These are phyloP conservation scores for Anas acuta DNA, from an alignment of 2,797 vertebrate genomes.

Conservation along the genomic window DNA sequence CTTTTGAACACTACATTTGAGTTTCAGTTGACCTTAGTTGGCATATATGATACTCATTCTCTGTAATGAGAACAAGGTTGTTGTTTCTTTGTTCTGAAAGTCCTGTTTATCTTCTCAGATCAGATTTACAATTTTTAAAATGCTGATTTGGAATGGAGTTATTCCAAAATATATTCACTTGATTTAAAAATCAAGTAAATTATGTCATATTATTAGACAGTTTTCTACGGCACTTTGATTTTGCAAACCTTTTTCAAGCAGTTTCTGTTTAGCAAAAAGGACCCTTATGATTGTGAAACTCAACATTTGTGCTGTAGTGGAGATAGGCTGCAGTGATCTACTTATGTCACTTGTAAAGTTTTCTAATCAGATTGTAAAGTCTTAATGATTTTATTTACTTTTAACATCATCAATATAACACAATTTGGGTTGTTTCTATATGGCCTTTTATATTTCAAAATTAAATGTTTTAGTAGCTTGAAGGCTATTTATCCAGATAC, in stretches of 20 bases:
- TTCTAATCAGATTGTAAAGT: background rate
- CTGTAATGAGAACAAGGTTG: background rate
- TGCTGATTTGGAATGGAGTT: background rate
- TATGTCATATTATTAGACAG: background rate
- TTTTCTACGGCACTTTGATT: background rate
- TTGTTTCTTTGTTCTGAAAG: background rate
- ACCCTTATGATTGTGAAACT: background rate
- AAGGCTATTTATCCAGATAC: background rate
- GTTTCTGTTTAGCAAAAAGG: background rate
- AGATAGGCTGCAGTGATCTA: background rate
- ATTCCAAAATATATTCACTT: background rate
- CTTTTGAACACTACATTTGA: background rate
- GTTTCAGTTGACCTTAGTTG: background rate
- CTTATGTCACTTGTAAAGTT: background rate
- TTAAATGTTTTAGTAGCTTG: background rate
- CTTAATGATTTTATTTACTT: background rate
- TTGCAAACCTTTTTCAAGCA: background rate
- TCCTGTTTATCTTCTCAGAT: background rate
- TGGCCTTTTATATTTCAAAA: background rate
- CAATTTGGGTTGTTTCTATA: background rate
- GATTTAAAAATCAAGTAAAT: background rate
- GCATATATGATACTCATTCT: background rate
- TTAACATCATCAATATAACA: background rate
- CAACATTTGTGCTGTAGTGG: background rate
- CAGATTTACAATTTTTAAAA: background rate